Evolutionary conservation across 2,888 invertebrate genomes (phyloP).

Genomic region (Caenorhabditis sp.): DNA sequence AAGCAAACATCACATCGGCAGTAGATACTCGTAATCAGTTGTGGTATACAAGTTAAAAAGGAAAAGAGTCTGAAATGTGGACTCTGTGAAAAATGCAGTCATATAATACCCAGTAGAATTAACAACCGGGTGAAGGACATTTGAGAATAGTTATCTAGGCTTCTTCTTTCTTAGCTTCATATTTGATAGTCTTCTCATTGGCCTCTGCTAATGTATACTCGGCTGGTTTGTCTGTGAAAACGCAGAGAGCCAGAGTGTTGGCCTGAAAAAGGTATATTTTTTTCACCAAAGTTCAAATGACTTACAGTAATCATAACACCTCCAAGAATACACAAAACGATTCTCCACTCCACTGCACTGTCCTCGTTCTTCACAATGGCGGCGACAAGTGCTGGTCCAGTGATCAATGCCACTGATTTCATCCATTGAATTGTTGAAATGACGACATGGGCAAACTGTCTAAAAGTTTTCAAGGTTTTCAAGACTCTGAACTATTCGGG

Average conservation of each 20-base stretch:
- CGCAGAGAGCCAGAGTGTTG: conserved; percentile 35
- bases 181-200: conserved; percentile 44
- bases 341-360: conserved; percentile 61
- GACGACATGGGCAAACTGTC: conserved; percentile 77
- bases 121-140: background rate
- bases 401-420: conserved; percentile 79
- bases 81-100: conserved; percentile 22
- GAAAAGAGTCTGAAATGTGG: background rate
- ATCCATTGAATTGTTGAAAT: conserved; percentile 79
- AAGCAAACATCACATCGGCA: conserved; percentile 6
- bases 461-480: conserved; percentile 6
- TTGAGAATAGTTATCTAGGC: background rate
- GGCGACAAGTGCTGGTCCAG: conserved; percentile 76
- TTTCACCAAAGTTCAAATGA: background rate
- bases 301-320: conserved; percentile 48
- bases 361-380: conserved; percentile 73
- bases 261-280: conserved; percentile 44
- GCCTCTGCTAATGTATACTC: conserved; percentile 50
- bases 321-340: conserved; percentile 59
- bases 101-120: conserved; percentile 10
- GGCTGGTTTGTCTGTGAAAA: conserved; percentile 64
- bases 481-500: too few relatives aligned
- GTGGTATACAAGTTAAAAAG: conserved; percentile 15
- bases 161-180: conserved; percentile 38
- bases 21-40: conserved; percentile 49